Percentiles rank a stretch among this genome's conserved stretches.
Evolutionary conservation across 1,140 invertebrate genomes (phyloP).

Genomic region (Hestina assimilis): DNA sequence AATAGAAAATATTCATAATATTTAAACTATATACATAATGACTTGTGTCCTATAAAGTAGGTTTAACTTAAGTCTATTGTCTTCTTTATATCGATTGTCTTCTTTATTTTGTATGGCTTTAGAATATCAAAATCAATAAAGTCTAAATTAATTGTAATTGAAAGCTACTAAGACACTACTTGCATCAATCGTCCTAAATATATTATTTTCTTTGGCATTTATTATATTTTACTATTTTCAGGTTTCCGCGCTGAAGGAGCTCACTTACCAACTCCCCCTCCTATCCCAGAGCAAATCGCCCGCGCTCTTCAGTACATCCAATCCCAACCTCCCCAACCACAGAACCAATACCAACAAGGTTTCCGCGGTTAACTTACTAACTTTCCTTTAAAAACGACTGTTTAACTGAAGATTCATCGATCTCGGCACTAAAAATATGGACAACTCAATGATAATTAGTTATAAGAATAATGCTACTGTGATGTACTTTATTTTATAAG

Average conservation of each 20-base stretch:
- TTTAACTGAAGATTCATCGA: background rate
- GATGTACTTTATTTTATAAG: conserved; percentile 65
- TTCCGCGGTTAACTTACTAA: conserved; percentile 47
- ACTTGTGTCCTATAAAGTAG: too few relatives aligned
- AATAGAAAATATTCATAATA: too few relatives aligned
- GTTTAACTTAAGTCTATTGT: too few relatives aligned
- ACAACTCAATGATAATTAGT: conserved; percentile 35
- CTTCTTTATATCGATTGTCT: too few relatives aligned
- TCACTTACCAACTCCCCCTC: conserved; percentile 83
- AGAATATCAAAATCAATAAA: too few relatives aligned
- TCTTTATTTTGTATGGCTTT: too few relatives aligned
- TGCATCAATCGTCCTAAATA: too few relatives aligned
- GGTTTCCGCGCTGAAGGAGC: conserved; percentile 81
- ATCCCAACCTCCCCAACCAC: conserved; percentile 53
- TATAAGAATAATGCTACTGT: conserved; percentile 60
- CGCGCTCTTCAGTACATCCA: conserved; percentile 80
- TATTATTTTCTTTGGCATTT: background rate
- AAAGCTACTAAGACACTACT: too few relatives aligned
- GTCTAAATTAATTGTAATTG: too few relatives aligned
- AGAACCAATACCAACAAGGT: conserved; percentile 34
- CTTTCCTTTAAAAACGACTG: conserved; percentile 1
- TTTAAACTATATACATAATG: too few relatives aligned
- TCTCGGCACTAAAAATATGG: conserved; percentile 7
- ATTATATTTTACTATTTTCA: conserved; percentile 29
- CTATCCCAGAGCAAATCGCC: conserved; percentile 82